A percentile compares a stretch with the other conserved stretches of the same genome.
Conservation (phyloP, 2,888 invertebrate genomes). For the Acanthosepion pharaonis region DNA sequence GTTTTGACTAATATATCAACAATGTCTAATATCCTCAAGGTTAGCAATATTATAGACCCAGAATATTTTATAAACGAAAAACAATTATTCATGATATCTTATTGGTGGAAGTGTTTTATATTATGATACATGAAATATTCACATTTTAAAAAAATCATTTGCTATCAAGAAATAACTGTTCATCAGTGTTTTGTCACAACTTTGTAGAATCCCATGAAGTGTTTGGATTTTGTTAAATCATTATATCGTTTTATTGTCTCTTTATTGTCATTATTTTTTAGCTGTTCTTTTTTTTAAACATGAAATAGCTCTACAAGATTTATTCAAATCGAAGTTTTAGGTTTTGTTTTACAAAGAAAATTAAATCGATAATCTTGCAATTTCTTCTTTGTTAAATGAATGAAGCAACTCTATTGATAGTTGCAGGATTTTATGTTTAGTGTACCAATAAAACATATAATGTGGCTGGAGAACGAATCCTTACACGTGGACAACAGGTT, state of each 20-base stretch:
- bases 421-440: neutral
- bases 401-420: neutral
- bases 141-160: neutral
- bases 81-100: neutral
- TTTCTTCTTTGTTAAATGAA: neutral
- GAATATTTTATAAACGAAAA: neutral
- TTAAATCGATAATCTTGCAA: neutral
- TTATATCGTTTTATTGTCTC: too few relatives aligned
- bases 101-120: neutral
- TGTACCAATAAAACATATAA: neutral
- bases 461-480: neutral
- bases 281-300: neutral
- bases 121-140: neutral
- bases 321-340: neutral
- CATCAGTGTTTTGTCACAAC: constrained; percentile 1
- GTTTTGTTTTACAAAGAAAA: neutral
- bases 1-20: neutral
- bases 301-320: neutral
- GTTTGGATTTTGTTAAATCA: neutral
- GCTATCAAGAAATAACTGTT: neutral
- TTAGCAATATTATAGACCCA: neutral
- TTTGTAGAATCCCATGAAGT: too few relatives aligned
- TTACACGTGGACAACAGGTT: neutral
- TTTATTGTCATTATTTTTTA: too few relatives aligned
- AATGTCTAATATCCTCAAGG: neutral